These are phyloP conservation scores for Beaufortia kweichowensis DNA, from an alignment of 2,113 vertebrate species.

Conservation along the genomic window DNA sequence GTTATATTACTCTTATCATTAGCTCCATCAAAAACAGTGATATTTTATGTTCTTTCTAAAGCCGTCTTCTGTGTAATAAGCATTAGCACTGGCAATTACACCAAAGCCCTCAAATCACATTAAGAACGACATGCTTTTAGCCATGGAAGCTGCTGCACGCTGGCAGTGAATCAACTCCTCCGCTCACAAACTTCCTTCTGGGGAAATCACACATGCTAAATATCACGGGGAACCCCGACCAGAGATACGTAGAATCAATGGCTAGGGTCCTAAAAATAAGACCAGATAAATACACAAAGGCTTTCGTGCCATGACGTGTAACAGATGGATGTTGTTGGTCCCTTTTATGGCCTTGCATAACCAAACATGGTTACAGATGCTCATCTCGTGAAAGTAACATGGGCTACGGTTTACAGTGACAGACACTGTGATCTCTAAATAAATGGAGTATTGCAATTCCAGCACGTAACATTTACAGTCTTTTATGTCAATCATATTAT, in stretches of 20 bases:
- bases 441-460: neutral
- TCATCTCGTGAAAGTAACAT: constrained; percentile 56
- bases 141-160: constrained; percentile 35
- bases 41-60: constrained; percentile 33
- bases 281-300: constrained; percentile 60
- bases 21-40: constrained; percentile 47
- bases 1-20: constrained; percentile 40
- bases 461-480: neutral
- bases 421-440: constrained; percentile 26
- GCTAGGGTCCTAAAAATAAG: constrained; percentile 33
- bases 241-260: constrained; percentile 18
- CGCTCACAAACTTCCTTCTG: neutral
- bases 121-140: constrained; percentile 29
- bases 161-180: constrained; percentile 2
- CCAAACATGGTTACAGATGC: constrained; percentile 88
- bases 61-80: constrained; percentile 50
- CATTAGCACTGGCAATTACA: constrained; percentile 37
- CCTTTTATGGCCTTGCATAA: constrained; percentile 72
- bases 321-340: constrained; percentile 45
- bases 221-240: constrained; percentile 10
- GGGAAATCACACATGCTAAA: neutral
- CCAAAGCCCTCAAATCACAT: constrained; percentile 42
- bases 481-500: too few relatives aligned
- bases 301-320: constrained; percentile 30
- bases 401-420: constrained; percentile 1